Conservation (phyloP, 2,888 invertebrate species). For the Dermolepida albohirtum region DNA sequence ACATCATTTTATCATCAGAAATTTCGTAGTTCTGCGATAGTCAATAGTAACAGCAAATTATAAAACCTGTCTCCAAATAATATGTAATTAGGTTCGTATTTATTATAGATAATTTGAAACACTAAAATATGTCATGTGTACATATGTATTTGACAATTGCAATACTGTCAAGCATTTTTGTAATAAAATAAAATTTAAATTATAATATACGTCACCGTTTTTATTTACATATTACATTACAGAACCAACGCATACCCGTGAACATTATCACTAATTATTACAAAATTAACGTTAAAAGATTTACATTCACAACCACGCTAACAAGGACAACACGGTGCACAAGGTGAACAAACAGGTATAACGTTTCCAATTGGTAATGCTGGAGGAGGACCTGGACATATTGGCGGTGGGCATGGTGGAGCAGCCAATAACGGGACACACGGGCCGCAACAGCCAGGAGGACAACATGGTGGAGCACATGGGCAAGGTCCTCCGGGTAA, state of each 20-base stretch:
- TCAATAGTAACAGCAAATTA: too few species aligned
- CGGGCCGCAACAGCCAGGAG: constrained; percentile 57
- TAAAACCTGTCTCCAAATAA: too few species aligned
- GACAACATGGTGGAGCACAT: constrained; percentile 65
- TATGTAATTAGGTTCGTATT: too few species aligned
- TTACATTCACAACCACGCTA: constrained; percentile 18
- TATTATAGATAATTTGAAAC: too few species aligned
- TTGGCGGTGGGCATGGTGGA: constrained; percentile 47
- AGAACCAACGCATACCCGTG: constrained; percentile 35
- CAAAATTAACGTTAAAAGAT: constrained; percentile 15
- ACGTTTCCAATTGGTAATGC: constrained; percentile 47
- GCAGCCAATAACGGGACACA: constrained; percentile 46
- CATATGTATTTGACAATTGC: too few species aligned
- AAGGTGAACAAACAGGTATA: constrained; percentile 45
- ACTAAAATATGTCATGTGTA: too few species aligned
- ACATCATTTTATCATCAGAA: too few species aligned
- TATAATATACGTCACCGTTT: background rate
- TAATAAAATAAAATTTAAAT: too few species aligned
- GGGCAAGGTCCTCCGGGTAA: constrained; percentile 48
- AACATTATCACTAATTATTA: constrained; percentile 9
- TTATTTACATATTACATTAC: constrained; percentile 10
- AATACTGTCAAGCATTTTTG: too few species aligned
- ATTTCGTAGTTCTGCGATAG: too few species aligned
- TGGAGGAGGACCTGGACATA: constrained; percentile 46
- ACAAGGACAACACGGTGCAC: constrained; percentile 49